Conservation (phyloP, 2,113 vertebrate genomes). For the Thunnus maccoyii region DNA sequence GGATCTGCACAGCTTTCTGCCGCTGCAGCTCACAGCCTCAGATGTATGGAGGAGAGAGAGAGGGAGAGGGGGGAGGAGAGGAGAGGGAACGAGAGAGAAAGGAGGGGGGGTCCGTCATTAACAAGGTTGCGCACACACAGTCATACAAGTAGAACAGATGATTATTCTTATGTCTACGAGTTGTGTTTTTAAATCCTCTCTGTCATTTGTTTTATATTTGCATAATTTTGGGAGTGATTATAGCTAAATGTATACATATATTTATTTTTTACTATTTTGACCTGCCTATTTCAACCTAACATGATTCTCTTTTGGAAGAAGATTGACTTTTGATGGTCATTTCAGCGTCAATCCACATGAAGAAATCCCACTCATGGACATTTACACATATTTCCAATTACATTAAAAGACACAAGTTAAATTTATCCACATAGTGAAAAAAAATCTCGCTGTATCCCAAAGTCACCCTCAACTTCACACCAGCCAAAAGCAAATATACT, state of each 20-base stretch:
- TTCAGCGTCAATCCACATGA: not conserved
- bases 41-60: constrained; percentile 55
- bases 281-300: not conserved
- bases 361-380: constrained; percentile 13
- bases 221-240: not conserved
- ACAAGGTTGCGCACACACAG: constrained; percentile 33
- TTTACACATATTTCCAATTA: not conserved
- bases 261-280: not conserved
- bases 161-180: not conserved
- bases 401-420: not conserved
- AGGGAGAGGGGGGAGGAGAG: not conserved
- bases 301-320: not conserved
- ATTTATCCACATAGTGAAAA: not conserved
- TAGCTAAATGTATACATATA: constrained; percentile 1
- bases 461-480: not conserved
- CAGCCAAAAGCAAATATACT: constrained; percentile 5
- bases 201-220: not conserved
- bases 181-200: not conserved
- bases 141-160: constrained; percentile 34
- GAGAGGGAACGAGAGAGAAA: not conserved
- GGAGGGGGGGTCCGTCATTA: constrained; percentile 32
- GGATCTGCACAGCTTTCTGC: constrained; percentile 65
- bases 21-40: constrained; percentile 71
- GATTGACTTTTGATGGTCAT: not conserved
- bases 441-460: not conserved